A percentile compares a stretch with the other conserved stretches of the same genome.
phyloP scores from a whole-genome alignment of 30 jellyfish, hydroid and myxozoan species.

The Aurelia aurita region DNA sequence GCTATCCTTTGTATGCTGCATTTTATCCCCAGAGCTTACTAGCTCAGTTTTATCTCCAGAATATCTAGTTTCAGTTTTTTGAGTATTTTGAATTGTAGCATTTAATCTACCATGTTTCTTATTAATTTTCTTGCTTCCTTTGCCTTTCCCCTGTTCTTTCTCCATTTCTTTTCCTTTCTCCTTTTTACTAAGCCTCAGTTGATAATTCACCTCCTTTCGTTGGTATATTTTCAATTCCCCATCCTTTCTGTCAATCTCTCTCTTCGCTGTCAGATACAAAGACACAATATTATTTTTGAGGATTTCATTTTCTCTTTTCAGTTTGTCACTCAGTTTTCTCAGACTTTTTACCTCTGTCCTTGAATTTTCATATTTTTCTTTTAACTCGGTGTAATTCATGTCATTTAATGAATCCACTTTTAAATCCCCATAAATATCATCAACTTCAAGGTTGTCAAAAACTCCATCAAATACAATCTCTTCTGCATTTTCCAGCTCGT shows the following conservation, averaged over 20 bases:
- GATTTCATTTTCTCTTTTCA: conserved; percentile 57
- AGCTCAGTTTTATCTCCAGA: too few relatives aligned
- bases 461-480: conserved; percentile 30
- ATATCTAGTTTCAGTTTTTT: too few relatives aligned
- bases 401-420: conserved; percentile 40
- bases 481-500: not conserved
- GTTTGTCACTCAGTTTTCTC: conserved; percentile 23
- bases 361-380: conserved; percentile 25
- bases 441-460: conserved; percentile 29
- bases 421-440: conserved; percentile 54
- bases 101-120: too few relatives aligned
- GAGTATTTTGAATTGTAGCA: too few relatives aligned
- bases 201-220: conserved; percentile 1
- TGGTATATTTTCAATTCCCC: conserved; percentile 20
- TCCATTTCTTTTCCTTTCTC: not conserved
- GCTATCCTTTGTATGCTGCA: too few relatives aligned
- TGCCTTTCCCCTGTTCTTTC: too few relatives aligned
- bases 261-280: conserved; percentile 58
- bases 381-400: conserved; percentile 44
- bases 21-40: too few relatives aligned
- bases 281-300: conserved; percentile 56
- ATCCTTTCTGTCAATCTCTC: conserved; percentile 61
- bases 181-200: conserved; percentile 5
- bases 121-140: too few relatives aligned
- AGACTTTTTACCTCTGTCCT: conserved; percentile 2